Conservation (phyloP, 2,113 vertebrate genomes). For the Rafetus swinhoei region DNA sequence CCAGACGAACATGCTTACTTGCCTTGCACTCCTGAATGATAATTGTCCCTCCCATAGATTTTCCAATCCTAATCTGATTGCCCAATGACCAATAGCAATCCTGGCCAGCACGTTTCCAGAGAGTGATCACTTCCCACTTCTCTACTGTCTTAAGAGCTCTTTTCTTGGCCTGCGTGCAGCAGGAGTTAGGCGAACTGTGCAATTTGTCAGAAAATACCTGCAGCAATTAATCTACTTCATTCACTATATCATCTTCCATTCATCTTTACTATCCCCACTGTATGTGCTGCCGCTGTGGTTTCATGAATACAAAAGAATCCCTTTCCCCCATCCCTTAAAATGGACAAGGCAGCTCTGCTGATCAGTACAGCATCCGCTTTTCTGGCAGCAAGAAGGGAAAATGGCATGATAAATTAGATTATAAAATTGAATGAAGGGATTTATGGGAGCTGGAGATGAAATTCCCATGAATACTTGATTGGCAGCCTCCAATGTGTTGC, state of each 20-base stretch:
- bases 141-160: not conserved
- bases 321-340: not conserved
- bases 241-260: not conserved
- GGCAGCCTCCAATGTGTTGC: not conserved
- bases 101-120: not conserved
- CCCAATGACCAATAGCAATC: not conserved
- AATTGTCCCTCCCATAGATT: not conserved
- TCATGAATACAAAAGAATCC: not conserved
- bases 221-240: not conserved
- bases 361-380: not conserved
- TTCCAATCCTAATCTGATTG: not conserved
- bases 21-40: not conserved
- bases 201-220: not conserved
- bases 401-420: not conserved
- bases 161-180: not conserved
- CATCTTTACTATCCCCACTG: not conserved
- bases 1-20: not conserved
- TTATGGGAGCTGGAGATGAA: not conserved
- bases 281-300: not conserved
- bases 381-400: not conserved
- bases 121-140: not conserved
- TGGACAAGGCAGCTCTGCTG: not conserved
- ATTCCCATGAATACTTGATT: not conserved
- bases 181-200: not conserved
- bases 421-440: not conserved